These are phyloP conservation scores for Drosophila birchii DNA, from an alignment of 2,888 invertebrate genomes.

Conservation along the genomic window DNA sequence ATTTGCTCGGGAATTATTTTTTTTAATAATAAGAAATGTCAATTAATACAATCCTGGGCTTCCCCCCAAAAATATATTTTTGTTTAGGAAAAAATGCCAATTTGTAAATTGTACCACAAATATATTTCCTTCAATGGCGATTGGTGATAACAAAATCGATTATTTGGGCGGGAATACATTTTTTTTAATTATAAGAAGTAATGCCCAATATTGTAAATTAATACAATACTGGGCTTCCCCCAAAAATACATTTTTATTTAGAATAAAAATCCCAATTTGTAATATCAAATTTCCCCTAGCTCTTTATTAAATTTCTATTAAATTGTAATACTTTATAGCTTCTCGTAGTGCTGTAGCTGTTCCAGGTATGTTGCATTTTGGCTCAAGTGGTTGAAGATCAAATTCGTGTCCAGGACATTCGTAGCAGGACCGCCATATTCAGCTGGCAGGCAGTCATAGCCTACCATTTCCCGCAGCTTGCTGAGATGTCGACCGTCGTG, in stretches of 20 bases:
- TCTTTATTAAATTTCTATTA: background rate
- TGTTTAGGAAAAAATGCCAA: too few relatives aligned
- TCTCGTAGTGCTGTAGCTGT: slow-evolving; percentile 77
- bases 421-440: slow-evolving; percentile 81
- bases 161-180: background rate
- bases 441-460: slow-evolving; percentile 79
- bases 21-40: background rate
- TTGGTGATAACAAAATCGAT: background rate
- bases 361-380: slow-evolving; percentile 74
- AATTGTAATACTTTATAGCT: slow-evolving; percentile 29
- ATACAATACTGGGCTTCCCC: too few relatives aligned
- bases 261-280: background rate
- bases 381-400: slow-evolving; percentile 77
- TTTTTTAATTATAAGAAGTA: too few relatives aligned
- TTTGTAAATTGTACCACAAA: background rate
- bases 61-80: background rate
- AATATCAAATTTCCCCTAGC: background rate
- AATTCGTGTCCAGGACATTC: slow-evolving; percentile 76
- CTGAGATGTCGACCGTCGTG: slow-evolving; percentile 81
- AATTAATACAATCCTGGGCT: background rate
- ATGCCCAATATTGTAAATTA: background rate
- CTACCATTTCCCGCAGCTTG: slow-evolving; percentile 81
- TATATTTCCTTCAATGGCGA: too few relatives aligned
- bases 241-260: background rate
- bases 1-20: background rate